Evolutionary conservation across 1,140 invertebrate species (phyloP), one percentile per base, ranked within the genome.

Genomic region (Drosophila lini): DNA sequence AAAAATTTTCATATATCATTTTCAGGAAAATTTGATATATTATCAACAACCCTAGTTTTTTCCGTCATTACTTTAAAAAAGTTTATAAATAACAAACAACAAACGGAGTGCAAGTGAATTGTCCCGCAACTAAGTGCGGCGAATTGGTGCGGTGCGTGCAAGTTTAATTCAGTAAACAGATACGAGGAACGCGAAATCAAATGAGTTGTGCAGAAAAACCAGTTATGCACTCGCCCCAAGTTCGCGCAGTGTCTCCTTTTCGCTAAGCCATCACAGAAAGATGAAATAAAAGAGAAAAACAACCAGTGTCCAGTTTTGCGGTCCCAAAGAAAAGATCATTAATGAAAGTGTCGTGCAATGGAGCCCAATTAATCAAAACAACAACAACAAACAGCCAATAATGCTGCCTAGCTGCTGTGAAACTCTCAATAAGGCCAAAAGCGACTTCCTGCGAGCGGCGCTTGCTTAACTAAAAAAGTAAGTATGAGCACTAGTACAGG

Each of bases 261-360:
- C 60, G 58, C 58, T 63, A 50, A 73, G 80, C 74, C 60, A 74
- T 19, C 40, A 4, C 48, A 81, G 32, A 38, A 50, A 50, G 32
- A 15, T 36, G 53, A 48, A 78, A 31, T 47, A 44, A 65, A 28
- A 32, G 19, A 19, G 22, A 68, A 65, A 65, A 65, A 50, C 65
- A 45, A 50, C 47, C 63, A 53, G 25, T 69, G 65, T 69, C 38
- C 36, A 62, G 38, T 44, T 40, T 22, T 7, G 19, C 15, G 3
- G 16, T 31, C 25, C 52, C 53, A 63, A 75, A 68, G 65, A 42
- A 64, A 69, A 34, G 53, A 36, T 69, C 62, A 81, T 75, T 50
- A 82, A 82, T 86, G 83, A 88, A 86, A 86, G 82, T 86, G 83
- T 63, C 80, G 67, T 79, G 79, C 48, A 67, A 69, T 82, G 53